These are phyloP conservation scores for Nixonia krombeini DNA, from an alignment of 1,140 invertebrate genomes.

Conservation along the genomic window DNA sequence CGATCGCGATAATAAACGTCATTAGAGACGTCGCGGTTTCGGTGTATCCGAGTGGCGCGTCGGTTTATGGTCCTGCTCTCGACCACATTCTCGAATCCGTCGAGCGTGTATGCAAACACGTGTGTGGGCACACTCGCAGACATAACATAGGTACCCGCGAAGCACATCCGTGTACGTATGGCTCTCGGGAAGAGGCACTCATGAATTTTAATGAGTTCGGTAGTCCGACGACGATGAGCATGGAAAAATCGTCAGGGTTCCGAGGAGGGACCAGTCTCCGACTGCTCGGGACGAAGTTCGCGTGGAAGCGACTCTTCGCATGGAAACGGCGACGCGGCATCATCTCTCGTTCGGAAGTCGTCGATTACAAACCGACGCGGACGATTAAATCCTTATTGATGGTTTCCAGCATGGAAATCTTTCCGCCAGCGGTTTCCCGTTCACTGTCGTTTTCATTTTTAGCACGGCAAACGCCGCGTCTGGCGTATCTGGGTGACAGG, in stretches of 20 bases:
- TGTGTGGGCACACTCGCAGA: conserved; percentile 33
- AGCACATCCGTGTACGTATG: conserved; percentile 45
- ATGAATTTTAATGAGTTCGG: conserved; percentile 58
- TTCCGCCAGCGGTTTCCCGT: too few species aligned
- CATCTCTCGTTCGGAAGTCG: too few species aligned
- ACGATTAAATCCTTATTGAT: too few species aligned
- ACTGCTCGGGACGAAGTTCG: conserved; percentile 18
- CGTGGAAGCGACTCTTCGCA: conserved; percentile 3
- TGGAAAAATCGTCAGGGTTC: conserved; percentile 47
- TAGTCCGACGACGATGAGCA: conserved; percentile 48
- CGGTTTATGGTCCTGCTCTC: conserved; percentile 35
- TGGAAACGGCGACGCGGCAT: too few species aligned
- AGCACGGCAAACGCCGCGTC: too few species aligned
- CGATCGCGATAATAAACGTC: conserved; percentile 41
- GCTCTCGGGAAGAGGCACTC: conserved; percentile 44
- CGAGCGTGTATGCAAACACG: conserved; percentile 24
- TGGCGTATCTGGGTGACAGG: too few species aligned
- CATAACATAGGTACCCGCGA: conserved; percentile 38
- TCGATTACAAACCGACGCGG: too few species aligned
- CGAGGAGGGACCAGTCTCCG: conserved; percentile 38
- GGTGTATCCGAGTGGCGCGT: conserved; percentile 16
- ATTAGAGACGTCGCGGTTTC: conserved; percentile 31
- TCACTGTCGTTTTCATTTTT: too few species aligned
- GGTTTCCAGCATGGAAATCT: too few species aligned
- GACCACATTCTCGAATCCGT: conserved; percentile 31